Evolutionary conservation across 2,888 invertebrate genomes (phyloP), one percentile per base, ranked within the genome.

Genomic region (Eristalis pertinax): DNA sequence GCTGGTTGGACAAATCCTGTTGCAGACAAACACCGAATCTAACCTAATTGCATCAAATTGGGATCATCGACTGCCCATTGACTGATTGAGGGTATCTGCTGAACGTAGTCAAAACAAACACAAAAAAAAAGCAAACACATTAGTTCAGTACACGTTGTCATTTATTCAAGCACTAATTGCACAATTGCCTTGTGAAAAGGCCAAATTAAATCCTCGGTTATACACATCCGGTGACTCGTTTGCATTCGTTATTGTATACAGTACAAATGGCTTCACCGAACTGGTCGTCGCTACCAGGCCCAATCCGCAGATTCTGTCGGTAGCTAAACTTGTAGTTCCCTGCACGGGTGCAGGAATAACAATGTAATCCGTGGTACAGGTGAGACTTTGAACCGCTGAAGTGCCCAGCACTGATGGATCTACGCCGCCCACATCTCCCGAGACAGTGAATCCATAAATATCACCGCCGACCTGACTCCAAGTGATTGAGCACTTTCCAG

Each of bases 271-370:
- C 78, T 92, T 92, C 0, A 91, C 91, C 1, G 89, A 75, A 95
- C 96, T 94, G 62, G 94, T 95, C 64, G 96, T 95, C 2, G 95
- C 91, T 1, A 95, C 94, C 89, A 97, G 95, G 4, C 95, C 96
- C 81, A 96, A 93, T 0, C 97, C 97, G 90, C 97, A 97, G 93
- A 96, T 97, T 62, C 97, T 94, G 90, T 97, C 97, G 1, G 94
- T 94, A 83, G 94, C 93, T 62, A 92, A 92, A 10, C 90, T 90
- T 63, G 91, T 91, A 64, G 94, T 94, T 15, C 94, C 94, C 60
- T 94, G 91, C 0, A 89, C 91, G 0, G 97, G 96, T 92, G 95
- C 95, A 2, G 97, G 96, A 89, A 97, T 95, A 4, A 97, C 94
- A 11, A 97, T 95, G 90, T 95, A 97, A 93, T 97, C 97, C 0